Conservation (phyloP, 2,888 invertebrate species). For the Tinea pellionella region DNA sequence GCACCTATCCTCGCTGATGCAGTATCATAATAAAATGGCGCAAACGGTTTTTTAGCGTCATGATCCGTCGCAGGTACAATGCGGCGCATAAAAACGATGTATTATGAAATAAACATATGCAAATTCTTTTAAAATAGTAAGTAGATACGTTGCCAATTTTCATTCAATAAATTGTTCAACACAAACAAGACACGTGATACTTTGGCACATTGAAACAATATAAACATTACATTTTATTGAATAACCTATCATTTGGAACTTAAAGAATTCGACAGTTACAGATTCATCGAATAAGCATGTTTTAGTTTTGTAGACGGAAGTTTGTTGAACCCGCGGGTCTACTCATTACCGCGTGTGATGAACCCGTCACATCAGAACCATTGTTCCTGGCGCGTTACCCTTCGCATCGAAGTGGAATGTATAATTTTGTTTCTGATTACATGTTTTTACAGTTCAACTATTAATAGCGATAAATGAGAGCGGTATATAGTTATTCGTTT, state of each 20-base stretch:
- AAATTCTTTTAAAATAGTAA: too few species aligned
- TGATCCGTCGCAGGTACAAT: too few species aligned
- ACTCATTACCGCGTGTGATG: slow-evolving; percentile 63
- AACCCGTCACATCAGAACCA: slow-evolving; percentile 53
- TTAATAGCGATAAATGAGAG: neutral
- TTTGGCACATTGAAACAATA: neutral
- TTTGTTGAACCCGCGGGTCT: slow-evolving; percentile 63
- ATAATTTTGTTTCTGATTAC: slow-evolving; percentile 15
- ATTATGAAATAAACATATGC: too few species aligned
- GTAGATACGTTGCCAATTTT: too few species aligned
- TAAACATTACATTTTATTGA: neutral
- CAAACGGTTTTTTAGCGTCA: neutral
- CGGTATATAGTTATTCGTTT: neutral
- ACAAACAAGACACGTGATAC: neutral
- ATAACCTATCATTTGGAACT: neutral
- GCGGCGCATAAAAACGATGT: too few species aligned
- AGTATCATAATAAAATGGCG: neutral
- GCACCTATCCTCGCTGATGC: slow-evolving; percentile 1
- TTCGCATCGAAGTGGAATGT: slow-evolving; percentile 14
- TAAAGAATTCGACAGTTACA: slow-evolving; percentile 34
- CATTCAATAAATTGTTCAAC: neutral
- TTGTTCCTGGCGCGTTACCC: slow-evolving; percentile 36
- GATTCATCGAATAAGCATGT: slow-evolving; percentile 40
- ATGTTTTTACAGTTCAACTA: slow-evolving; percentile 3
- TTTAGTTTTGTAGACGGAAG: slow-evolving; percentile 52